Base-by-base conservation (phyloP, 2,797 vertebrate species). In the Semotilus atromaculatus region DNA sequence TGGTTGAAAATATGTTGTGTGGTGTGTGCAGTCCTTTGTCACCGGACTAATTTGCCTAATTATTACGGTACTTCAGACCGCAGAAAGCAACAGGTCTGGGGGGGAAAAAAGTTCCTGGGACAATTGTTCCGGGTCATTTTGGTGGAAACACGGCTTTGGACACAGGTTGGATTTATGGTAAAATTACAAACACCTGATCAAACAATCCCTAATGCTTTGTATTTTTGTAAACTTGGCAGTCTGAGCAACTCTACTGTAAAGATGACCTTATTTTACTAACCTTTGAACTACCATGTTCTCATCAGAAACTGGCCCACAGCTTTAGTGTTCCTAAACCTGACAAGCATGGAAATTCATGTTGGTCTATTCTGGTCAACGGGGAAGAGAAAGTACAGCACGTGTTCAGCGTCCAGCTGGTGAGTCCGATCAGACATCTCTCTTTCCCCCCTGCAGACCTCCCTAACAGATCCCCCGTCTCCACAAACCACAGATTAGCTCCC, bases 401-500 rank as follows among this genome's bases (percentile, higher is more conserved):
- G 72, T 26, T 21, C 45, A 55, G 34, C 2, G 23, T 55, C 53
- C 82, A 29, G 45, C 34, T 77, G 62, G 72, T 76, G 62, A 51
- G 66, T 84, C 60, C 3, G 16, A 29, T 71, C 66, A 55, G 36
- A 60, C 40, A 16, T 29, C 73, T 70, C 75, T 84, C 5, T 55
- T 55, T 51, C 45, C 62, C 64, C 73, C 73, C 73, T 51, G 40
- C 31, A 60, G 53, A 79, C 67, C 66, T 79, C 40, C 53, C 38
- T 60, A 72, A 84, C 48, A 38, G 40, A 62, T 72, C 60, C 29
- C 51, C 67, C 72, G 66, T 43, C 53, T 71, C 40, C 74, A 70
- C 64, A 78, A 76, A 78, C 53, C 55, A 70, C 66, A 72, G 66
- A 79, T 79, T 71, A 78, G 75, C 75, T 71, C 53, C 48, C 78